Conservation (phyloP, 2,113 vertebrate species). For the Peucedramus taeniatus region DNA sequence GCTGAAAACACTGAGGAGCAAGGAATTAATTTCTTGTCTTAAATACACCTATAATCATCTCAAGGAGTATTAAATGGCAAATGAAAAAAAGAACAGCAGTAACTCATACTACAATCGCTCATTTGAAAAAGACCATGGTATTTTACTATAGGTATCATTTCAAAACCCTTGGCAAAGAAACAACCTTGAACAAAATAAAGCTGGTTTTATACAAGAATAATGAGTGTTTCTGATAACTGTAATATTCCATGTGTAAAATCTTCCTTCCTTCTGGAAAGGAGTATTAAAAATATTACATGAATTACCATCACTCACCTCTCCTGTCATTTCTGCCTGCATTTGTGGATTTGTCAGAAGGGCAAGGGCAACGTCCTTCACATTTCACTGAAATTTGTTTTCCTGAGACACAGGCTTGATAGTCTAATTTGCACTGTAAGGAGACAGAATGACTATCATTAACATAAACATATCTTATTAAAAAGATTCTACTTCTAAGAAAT, state of each 20-base stretch:
- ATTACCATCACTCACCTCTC: conserved; percentile 78
- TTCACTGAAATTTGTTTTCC: conserved; percentile 89
- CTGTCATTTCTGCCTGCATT: conserved; percentile 72
- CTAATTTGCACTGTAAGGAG: conserved; percentile 88
- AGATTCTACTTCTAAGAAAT: background rate
- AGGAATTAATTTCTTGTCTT: background rate
- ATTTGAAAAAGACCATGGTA: background rate
- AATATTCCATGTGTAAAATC: background rate
- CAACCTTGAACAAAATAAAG: background rate
- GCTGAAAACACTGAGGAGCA: background rate
- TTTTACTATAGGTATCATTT: background rate
- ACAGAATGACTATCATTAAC: conserved; percentile 13
- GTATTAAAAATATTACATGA: background rate
- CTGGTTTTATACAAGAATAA: background rate
- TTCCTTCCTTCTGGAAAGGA: background rate
- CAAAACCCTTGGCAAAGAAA: background rate
- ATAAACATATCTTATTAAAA: background rate
- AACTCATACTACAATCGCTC: background rate
- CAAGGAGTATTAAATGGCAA: background rate
- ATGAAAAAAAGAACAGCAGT: background rate
- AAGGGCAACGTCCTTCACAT: conserved; percentile 90
- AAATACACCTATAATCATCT: background rate
- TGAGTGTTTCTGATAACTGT: background rate
- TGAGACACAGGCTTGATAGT: conserved; percentile 92
- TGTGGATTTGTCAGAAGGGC: conserved; percentile 73